These are phyloP conservation scores for Stegostoma tigrinum DNA, from an alignment of 2,113 vertebrate species.

Conservation along the genomic window DNA sequence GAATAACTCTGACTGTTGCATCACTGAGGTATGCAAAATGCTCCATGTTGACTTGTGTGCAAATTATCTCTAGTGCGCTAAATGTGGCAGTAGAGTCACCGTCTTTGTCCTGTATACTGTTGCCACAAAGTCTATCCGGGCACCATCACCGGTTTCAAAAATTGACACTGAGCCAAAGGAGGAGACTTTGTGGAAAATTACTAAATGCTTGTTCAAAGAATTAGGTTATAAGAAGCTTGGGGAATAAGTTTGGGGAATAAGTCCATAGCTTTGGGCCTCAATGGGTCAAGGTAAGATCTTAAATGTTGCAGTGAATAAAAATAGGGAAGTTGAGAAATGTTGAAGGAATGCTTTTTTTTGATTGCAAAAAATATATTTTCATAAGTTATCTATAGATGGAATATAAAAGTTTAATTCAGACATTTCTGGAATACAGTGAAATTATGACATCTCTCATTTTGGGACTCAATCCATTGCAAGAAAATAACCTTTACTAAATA, in stretches of 20 bases:
- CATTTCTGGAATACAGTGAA: no score
- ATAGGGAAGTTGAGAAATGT: background rate
- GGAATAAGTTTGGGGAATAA: background rate
- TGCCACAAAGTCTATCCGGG: background rate
- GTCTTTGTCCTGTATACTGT: background rate
- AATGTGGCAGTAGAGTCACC: background rate
- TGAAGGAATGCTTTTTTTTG: background rate
- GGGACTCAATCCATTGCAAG: no score
- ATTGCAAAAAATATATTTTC: no score
- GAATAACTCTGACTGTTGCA: background rate
- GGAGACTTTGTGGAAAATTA: background rate
- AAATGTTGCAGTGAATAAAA: background rate
- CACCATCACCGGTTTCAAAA: background rate
- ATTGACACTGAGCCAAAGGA: background rate
- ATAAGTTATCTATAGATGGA: no score
- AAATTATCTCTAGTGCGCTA: background rate
- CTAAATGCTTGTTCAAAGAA: background rate
- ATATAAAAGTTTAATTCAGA: no score
- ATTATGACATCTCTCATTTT: no score
- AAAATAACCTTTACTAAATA: no score
- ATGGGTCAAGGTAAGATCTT: background rate
- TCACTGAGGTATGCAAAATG: background rate
- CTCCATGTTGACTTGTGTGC: background rate
- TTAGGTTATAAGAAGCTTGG: background rate
- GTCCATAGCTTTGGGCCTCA: background rate